phyloP scores from a whole-genome alignment of 2,888 invertebrate species.

The Calameuta pallipes region DNA sequence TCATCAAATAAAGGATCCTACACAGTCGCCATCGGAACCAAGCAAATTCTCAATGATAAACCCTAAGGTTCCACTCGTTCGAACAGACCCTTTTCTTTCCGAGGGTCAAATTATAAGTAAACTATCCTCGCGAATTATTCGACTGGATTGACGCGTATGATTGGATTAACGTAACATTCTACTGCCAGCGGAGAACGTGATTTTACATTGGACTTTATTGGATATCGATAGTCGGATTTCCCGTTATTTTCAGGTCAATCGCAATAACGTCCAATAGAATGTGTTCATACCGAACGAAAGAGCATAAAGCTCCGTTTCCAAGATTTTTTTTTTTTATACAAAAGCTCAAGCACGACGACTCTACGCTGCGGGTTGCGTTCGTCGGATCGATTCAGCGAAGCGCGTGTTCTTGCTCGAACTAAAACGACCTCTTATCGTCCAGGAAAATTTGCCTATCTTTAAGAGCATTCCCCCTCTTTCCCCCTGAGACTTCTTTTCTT shows the following conservation, averaged over 20 bases:
- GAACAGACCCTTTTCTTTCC: not conserved
- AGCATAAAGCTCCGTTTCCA: not conserved
- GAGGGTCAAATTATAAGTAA: not conserved
- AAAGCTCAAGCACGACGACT: not conserved
- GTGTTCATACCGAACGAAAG: not conserved
- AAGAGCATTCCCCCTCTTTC: not conserved
- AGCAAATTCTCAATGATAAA: not conserved
- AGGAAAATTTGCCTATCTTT: not conserved
- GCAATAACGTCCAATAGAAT: not conserved
- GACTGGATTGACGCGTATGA: not conserved
- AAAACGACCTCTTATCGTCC: not conserved
- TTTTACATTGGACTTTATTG: not conserved
- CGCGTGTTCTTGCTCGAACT: not conserved
- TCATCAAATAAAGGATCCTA: not conserved
- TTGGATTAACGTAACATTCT: not conserved
- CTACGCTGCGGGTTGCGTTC: not conserved
- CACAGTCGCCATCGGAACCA: not conserved
- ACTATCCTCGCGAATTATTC: not conserved
- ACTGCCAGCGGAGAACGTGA: not conserved
- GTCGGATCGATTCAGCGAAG: not conserved
- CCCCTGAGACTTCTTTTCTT: no score
- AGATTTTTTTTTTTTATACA: not conserved
- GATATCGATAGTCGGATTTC: not conserved
- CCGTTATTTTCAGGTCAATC: not conserved
- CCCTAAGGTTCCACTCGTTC: no score